A percentile compares a stretch with the other conserved stretches of the same genome.
Evolutionary conservation across 2,797 vertebrate genomes (phyloP).

Genomic region (Lepus oiostolus): DNA sequence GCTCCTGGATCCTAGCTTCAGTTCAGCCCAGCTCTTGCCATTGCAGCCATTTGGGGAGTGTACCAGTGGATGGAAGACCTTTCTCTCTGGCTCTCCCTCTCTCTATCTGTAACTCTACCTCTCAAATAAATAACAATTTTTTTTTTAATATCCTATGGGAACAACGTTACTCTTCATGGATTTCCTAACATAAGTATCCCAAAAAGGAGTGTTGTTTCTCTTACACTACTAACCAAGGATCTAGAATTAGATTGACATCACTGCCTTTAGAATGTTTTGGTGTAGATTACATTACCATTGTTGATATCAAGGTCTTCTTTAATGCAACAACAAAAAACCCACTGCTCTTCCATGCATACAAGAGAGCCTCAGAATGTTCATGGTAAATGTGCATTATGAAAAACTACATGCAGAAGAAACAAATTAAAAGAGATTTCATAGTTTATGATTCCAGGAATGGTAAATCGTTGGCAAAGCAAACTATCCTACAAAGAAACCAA

Average conservation of each 20-base stretch:
- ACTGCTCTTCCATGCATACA: background rate
- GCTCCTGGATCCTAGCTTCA: no score
- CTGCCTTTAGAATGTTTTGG: background rate
- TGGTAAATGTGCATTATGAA: background rate
- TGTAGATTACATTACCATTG: background rate
- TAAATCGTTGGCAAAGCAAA: background rate
- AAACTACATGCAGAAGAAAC: background rate
- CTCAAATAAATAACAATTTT: no score
- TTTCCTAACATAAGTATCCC: slow-evolving; percentile 36
- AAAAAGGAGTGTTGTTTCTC: background rate
- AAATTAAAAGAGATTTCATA: background rate
- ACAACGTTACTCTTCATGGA: background rate
- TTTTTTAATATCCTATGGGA: background rate
- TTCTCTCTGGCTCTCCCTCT: no score
- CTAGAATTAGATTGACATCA: background rate
- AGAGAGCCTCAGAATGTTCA: no score
- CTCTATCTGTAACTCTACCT: no score
- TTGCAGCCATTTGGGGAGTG: no score
- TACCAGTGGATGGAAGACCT: no score
- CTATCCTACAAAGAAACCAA: no score
- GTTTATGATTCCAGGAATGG: background rate
- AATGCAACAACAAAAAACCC: background rate
- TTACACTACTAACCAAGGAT: background rate
- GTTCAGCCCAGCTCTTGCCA: no score
- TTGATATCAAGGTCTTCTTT: background rate